Conservation (phyloP, 2,797 vertebrate genomes). For the Cottoperca gobio region DNA sequence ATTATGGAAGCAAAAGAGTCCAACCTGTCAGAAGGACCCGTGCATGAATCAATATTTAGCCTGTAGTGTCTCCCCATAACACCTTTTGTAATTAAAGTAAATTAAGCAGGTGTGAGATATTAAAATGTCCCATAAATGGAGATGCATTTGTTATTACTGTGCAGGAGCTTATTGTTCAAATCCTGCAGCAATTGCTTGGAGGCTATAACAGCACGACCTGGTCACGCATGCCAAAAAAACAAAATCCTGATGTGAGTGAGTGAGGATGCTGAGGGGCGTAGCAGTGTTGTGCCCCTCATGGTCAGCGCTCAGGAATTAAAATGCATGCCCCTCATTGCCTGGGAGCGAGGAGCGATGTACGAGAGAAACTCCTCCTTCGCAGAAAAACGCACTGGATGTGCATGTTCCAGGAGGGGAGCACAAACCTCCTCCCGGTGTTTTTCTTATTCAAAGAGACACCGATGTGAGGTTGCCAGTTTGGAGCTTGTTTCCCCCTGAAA, state of each 20-base stretch:
- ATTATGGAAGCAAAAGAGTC: too few relatives aligned
- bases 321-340: slow-evolving; percentile 52
- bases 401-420: slow-evolving; percentile 6
- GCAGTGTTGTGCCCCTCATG: slow-evolving; percentile 63
- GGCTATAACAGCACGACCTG: slow-evolving; percentile 35
- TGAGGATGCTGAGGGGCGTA: slow-evolving; percentile 71
- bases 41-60: too few relatives aligned
- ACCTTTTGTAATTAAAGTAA: not conserved
- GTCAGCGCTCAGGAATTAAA: slow-evolving; percentile 64
- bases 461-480: slow-evolving; percentile 51
- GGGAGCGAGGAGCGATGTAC: slow-evolving; percentile 42
- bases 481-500: slow-evolving; percentile 17
- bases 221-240: slow-evolving; percentile 35
- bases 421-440: slow-evolving; percentile 10
- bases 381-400: slow-evolving; percentile 26
- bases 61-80: not conserved
- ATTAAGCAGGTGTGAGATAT: not conserved
- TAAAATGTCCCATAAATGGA: slow-evolving; percentile 9
- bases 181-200: slow-evolving; percentile 40
- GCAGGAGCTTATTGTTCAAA: slow-evolving; percentile 38
- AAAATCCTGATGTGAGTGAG: slow-evolving; percentile 12
- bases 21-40: too few relatives aligned
- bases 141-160: slow-evolving; percentile 16
- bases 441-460: slow-evolving; percentile 15
- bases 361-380: slow-evolving; percentile 27